Base-by-base conservation (phyloP, 2,113 vertebrate genomes). In the Ranitomeya variabilis region DNA sequence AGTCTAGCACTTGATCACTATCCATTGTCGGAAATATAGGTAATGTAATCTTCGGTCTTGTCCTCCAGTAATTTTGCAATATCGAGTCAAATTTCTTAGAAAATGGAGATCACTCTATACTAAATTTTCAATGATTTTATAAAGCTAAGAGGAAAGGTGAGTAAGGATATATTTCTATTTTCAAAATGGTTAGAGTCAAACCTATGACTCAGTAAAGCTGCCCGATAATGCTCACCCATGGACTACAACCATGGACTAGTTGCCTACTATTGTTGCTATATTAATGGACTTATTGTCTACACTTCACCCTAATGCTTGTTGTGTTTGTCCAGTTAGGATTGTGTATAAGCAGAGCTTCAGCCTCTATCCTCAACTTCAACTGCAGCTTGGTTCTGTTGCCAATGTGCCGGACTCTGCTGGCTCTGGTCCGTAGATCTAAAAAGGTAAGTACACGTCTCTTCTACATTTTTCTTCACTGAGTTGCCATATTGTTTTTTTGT, bases 341-440 rank as follows among this genome's bases (percentile, higher is more conserved):
- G 92, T 99, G 98, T 93, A 91, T 99, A 91, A 99, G 98, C 94
- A 96, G 98, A 94, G 98, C 98, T 12, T 99, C 98, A 0, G 98
- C 98, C 0, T 95, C 98, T 14, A 96, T 98, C 87, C 95, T 99
- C 85, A 99, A 99, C 94, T 91, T 99, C 91, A 99, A 99, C 94
- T 99, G 98, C 96, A 96, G 97, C 91, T 93, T 99, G 55, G 95
- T 99, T 88, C 95, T 99, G 85, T 90, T 99, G 55, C 97, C 98
- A 0, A 95, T 99, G 96, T 99, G 97, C 88, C 96, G 97, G 18
- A 96, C 94, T 7, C 90, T 99, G 88, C 90, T 99, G 91, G 96
- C 97, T 77, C 95, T 95, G 78, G 92, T 99, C 64, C 92, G 98
- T 90, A 97, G 97, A 87, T 95, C 96, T 59, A 95, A 93, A 90